Evolutionary conservation across 2,888 invertebrate genomes (phyloP), one percentile per base, ranked within the genome.

Genomic region (Sceliomorpha sp.): DNA sequence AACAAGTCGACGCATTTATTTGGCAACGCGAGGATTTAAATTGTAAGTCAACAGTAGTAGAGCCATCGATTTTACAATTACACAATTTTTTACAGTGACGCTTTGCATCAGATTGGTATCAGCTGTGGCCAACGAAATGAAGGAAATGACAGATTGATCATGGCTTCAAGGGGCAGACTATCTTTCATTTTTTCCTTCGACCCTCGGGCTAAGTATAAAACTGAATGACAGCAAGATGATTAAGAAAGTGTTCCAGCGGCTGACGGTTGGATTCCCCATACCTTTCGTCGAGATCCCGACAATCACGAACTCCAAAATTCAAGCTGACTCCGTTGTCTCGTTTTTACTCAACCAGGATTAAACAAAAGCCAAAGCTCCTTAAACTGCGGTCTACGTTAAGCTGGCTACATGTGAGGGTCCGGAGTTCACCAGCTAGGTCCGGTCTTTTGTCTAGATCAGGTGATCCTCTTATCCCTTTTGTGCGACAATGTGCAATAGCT

Each of bases 281-380:
- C 59, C 48, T 50, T 36, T 12, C 13, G 3, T 20, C n/a, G 53
- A 39, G 48, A 60, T 36, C 24, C 48, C 17, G 34, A 55, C 59
- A 59, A 67, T 60, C 67, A 67, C 67, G 32, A 67, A 69, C 70
- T 68, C 67, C 62, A 27, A 50, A 70, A 59, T 64, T 64, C 50
- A 51, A 58, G 60, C 62, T 68, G 62, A 68, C 60, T 60, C 58
- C 68, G 67, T 66, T 62, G 62, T 66, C 72, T 69, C 66, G 64
- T 64, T 72, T 72, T 72, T 72, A 68, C 72, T 72, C 64, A 68
- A 64, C 72, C 72, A 75, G 83, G 85, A 86, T 87, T 87, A 87
- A 87, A 83, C 80, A 78, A 81, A 85, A 82, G 84, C 84, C 75
- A 87, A 87, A 87, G 88, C 88, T 87, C 86, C 86, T 88, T 87